Conservation (phyloP, 2,113 vertebrate genomes). For the Platysternon megacephalum region DNA sequence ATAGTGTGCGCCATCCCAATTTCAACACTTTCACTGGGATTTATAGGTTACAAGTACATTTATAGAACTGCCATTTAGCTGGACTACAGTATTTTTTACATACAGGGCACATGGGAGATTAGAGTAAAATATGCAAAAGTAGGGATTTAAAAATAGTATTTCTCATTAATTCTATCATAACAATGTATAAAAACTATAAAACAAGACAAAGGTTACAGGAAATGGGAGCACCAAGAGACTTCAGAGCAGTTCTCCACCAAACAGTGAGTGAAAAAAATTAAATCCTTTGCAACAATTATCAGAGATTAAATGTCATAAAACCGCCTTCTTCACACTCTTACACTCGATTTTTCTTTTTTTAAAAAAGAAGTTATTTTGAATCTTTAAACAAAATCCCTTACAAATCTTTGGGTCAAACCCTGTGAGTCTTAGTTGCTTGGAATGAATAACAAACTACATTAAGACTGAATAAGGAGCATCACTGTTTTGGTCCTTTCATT, state of each 20-base stretch:
- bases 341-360: not conserved
- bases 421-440: not conserved
- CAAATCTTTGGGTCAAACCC: not conserved
- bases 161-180: constrained; percentile 56
- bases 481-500: not conserved
- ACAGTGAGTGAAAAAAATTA: constrained; percentile 32
- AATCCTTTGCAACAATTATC: constrained; percentile 13
- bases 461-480: not conserved
- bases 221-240: constrained; percentile 68
- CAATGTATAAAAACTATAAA: constrained; percentile 65
- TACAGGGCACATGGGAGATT: constrained; percentile 54
- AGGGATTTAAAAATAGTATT: constrained; percentile 64
- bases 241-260: constrained; percentile 56
- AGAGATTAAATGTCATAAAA: not conserved
- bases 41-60: not conserved
- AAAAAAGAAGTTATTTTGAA: not conserved
- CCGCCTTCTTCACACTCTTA: not conserved
- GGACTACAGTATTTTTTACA: not conserved
- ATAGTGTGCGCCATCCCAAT: not conserved
- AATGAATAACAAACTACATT: not conserved
- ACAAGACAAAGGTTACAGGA: constrained; percentile 71
- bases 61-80: not conserved
- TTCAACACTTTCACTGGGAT: not conserved
- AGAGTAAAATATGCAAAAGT: constrained; percentile 52
- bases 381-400: not conserved